These are phyloP conservation scores for Isoperla grammatica DNA, from an alignment of 2,888 invertebrate genomes.

Conservation along the genomic window DNA sequence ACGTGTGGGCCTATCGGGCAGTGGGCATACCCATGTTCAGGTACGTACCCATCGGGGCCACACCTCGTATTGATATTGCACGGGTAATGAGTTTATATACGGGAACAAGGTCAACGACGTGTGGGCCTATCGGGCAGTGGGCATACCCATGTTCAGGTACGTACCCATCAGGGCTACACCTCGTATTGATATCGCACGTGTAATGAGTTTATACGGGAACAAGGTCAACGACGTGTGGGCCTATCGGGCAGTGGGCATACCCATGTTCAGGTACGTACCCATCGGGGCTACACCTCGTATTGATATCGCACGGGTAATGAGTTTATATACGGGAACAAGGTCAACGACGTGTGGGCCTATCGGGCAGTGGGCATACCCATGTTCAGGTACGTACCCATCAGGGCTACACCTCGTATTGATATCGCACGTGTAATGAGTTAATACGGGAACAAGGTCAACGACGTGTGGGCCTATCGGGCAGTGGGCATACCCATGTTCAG, in stretches of 20 bases:
- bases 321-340: slow-evolving; percentile 96
- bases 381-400: too few species aligned
- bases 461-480: slow-evolving; percentile 94
- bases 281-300: too few species aligned
- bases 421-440: too few species aligned
- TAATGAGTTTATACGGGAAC: slow-evolving; percentile 98
- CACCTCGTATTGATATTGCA: too few species aligned
- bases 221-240: slow-evolving; percentile 97
- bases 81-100: too few species aligned
- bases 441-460: slow-evolving; percentile 97
- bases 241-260: slow-evolving; percentile 94
- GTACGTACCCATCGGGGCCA: too few species aligned
- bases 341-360: slow-evolving; percentile 97
- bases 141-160: slow-evolving; percentile 90
- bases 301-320: too few species aligned
- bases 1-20: slow-evolving; percentile 94
- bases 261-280: slow-evolving; percentile 84
- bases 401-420: too few species aligned
- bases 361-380: slow-evolving; percentile 94
- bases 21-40: slow-evolving; percentile 93
- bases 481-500: slow-evolving; percentile 93
- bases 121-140: slow-evolving; percentile 94
- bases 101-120: slow-evolving; percentile 98
- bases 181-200: too few species aligned
- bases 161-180: too few species aligned